Evolutionary conservation across 2,113 vertebrate species (phyloP), one percentile per base, ranked within the genome.

Genomic region (Glaucomys volans): DNA sequence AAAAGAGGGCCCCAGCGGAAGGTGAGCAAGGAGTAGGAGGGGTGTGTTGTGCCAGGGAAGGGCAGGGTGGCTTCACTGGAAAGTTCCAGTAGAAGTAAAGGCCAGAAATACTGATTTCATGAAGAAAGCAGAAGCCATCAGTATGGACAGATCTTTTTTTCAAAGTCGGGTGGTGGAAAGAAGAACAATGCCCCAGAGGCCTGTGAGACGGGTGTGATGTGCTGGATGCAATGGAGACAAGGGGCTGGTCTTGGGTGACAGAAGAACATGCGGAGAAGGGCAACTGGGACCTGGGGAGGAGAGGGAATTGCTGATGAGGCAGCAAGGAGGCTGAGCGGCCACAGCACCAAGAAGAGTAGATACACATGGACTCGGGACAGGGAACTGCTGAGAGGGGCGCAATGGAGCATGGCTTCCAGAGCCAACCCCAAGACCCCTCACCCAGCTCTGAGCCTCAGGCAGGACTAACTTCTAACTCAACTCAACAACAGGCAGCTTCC

Each of bases 171-270:
- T 37, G 12, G 13, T 32, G 11, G 57, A 35, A 32, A 30, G 40
- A 86, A 64, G 37, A 50, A 3, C 3, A 13, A 1, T 11, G 1
- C 2, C 17, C 4, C 5, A 0, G 35, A 9, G 35, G 18, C 37
- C 26, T 1, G 8, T 47, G 82, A 72, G 52, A 32, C 1, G 4
- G 4, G 42, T 8, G 14, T 3, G 3, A 1, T 8, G 3, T 11
- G 14, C 22, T 32, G 44, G 14, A 5, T 12, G 30, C 5, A 47
- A n/a, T n/a, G 28, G 24, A 52, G 59, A 44, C 35, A 30, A 16
- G 11, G 35, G 64, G 7, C 14, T 52, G 18, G 7, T n/a, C 24
- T 37, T 7, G 17, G 71, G 37, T 10, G 35, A 66, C 1, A 24
- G 59, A 13, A 59, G 32, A 44, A 54, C 75, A 3, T 18, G 4